phyloP scores from a whole-genome alignment of 2,797 vertebrate genomes.

The Chloroceryle amazona region DNA sequence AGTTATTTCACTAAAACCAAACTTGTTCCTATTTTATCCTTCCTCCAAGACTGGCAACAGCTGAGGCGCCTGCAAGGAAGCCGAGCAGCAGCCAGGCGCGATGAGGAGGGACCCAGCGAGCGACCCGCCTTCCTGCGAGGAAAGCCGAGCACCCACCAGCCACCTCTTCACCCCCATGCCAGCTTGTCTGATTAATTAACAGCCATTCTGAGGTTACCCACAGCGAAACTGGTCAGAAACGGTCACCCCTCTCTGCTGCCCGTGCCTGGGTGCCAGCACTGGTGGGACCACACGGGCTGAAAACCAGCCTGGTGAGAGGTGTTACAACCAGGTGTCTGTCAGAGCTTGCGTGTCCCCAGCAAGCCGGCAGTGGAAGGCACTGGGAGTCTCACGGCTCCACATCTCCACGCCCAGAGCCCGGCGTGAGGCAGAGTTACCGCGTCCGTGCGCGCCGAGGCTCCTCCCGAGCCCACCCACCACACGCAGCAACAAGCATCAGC shows the following conservation, averaged over 20 bases:
- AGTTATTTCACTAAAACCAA: background rate
- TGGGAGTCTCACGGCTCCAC: accelerated
- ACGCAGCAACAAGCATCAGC: accelerated
- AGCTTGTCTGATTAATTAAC: accelerated
- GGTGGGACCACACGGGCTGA: accelerated
- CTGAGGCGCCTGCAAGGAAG: background rate
- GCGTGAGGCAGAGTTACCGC: background rate
- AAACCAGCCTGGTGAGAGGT: background rate
- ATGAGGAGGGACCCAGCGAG: background rate
- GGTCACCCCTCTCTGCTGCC: background rate
- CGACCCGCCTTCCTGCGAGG: background rate
- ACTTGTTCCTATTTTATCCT: background rate
- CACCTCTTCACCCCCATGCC: accelerated
- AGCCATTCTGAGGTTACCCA: background rate
- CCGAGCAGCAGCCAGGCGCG: accelerated
- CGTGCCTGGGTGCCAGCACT: accelerated
- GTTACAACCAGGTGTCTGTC: accelerated
- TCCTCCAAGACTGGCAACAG: background rate
- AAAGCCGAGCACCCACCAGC: background rate
- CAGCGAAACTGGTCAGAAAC: accelerated
- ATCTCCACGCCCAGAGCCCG: background rate
- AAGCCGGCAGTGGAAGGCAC: no score
- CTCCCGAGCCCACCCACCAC: background rate
- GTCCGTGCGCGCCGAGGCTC: background rate
- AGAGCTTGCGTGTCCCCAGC: background rate